Percentiles rank a stretch among this genome's conserved stretches.
These are phyloP conservation scores for Podarcis cretensis DNA, from an alignment of 2,113 vertebrate species.

Conservation along the genomic window DNA sequence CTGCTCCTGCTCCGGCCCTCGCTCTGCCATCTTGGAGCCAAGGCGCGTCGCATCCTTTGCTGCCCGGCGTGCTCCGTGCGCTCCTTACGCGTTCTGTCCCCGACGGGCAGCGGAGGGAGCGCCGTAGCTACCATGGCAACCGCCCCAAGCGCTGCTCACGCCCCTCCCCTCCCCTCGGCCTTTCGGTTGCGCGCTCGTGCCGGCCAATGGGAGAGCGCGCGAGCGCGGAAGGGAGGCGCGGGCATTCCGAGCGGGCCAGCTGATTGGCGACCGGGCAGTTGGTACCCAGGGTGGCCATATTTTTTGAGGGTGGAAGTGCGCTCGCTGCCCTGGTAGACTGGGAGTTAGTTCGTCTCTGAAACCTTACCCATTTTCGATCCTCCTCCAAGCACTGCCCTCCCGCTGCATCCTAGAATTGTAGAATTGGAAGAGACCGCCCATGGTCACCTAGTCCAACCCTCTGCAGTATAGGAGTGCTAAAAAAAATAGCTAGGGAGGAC, in stretches of 20 bases:
- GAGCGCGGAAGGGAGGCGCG: fast-evolving
- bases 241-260: not conserved
- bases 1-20: not conserved
- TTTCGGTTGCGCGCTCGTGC: not conserved
- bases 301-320: not conserved
- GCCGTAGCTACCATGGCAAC: slow-evolving; percentile 46
- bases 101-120: not conserved
- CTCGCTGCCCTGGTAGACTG: not conserved
- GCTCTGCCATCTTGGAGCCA: not conserved
- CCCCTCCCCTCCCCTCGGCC: not conserved
- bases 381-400: too few species aligned
- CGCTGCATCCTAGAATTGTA: too few species aligned
- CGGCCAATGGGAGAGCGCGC: fast-evolving
- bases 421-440: too few species aligned
- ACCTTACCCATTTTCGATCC: not conserved
- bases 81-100: not conserved
- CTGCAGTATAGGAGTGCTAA: too few species aligned
- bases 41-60: not conserved
- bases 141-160: fast-evolving
- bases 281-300: not conserved
- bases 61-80: slow-evolving; percentile 6
- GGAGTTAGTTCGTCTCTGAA: not conserved
- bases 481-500: too few species aligned
- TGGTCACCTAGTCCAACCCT: too few species aligned
- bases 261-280: not conserved